Evolutionary conservation across 1,140 invertebrate genomes (phyloP).

Genomic region (Caenorhabditis brenneri): DNA sequence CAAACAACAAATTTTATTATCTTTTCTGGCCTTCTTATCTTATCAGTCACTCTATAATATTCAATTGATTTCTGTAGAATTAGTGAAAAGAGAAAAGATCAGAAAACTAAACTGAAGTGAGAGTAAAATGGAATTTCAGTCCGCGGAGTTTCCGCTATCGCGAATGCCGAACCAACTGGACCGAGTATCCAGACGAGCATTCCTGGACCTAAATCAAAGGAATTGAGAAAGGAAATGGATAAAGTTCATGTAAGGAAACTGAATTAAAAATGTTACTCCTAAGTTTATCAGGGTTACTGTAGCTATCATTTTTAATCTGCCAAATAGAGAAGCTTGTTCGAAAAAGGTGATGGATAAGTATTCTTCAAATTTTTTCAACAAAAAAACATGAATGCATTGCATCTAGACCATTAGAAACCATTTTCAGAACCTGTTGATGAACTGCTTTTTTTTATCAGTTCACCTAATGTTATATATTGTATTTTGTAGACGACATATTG

Average conservation of each 20-base stretch:
- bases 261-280: too few species aligned
- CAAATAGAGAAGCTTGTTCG: too few species aligned
- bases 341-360: too few species aligned
- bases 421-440: too few species aligned
- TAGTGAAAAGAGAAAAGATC: not conserved
- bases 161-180: conserved; percentile 75
- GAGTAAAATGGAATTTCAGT: not conserved
- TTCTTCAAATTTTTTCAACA: too few species aligned
- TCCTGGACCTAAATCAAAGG: conserved; percentile 78
- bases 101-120: not conserved
- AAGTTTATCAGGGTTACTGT: too few species aligned
- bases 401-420: too few species aligned
- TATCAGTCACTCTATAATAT: not conserved
- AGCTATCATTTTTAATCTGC: too few species aligned
- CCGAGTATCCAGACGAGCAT: conserved; percentile 77
- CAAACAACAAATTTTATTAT: conserved; percentile 14
- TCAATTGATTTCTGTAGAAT: not conserved
- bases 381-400: too few species aligned
- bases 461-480: too few species aligned
- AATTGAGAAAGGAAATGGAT: conserved; percentile 76
- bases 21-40: conserved; percentile 8
- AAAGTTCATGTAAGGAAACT: conserved; percentile 68
- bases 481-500: not conserved
- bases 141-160: conserved; percentile 51
- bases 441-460: too few species aligned